Base-by-base conservation (phyloP, 2,888 invertebrate species). In the Exephanes ischioxanthus region DNA sequence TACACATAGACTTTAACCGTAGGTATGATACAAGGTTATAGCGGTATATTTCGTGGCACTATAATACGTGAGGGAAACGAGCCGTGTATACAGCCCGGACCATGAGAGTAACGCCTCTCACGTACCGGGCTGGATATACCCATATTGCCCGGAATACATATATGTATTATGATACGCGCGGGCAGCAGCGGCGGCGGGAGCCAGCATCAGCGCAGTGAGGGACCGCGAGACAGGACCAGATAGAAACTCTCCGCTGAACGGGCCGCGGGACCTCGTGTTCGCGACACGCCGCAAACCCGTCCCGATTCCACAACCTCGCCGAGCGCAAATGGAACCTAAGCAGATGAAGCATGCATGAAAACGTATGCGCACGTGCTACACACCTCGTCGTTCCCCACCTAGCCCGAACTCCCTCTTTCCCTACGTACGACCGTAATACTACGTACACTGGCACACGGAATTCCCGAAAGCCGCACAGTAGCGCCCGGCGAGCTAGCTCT, bases 311-410 rank as follows among this genome's bases (percentile, higher is more conserved):
- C 73, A 72, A 63, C 63, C 71, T 71, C 81, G 72, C 75, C 48
- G 70, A 78, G 72, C 45, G 70, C 80, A 55, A 80, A 78, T 70
- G 83, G 75, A 83, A 83, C 73, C 78, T 79, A 78, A 83, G 83
- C 83, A 79, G 83, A 83, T 83, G 83, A 83, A 83, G 83, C 83
- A 63, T 83, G 83, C 83, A 83, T 79, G 83, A 79, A 83, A 79
- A 83, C 79, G 83, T 79, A 83, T 79, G 83, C 83, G 67, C 83
- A 78, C 83, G 83, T 79, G 72, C 73, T 79, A 26, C 61, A 63
- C 63, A 68, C 73, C 66, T 45, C 66, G 53, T 77, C 66, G 53
- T 53, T 53, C 22, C 14, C 37, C 55, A 30, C 78, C 45, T 26
- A 84, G 51, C 45, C 71, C 67, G 30, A 41, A 51, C 72, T 71